phyloP scores from a whole-genome alignment of 2,113 vertebrate species.

The Macquaria ambigua region DNA sequence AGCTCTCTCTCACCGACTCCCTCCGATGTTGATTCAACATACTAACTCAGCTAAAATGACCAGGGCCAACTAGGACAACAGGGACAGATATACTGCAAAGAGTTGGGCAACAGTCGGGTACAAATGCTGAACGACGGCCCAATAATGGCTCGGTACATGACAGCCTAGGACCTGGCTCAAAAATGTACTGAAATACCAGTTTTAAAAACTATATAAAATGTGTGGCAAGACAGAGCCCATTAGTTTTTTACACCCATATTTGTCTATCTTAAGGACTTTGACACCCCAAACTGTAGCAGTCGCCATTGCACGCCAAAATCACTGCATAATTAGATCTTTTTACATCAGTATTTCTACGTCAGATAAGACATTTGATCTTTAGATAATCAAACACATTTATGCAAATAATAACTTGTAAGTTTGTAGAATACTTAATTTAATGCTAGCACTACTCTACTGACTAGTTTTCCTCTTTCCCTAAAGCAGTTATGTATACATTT shows the following conservation, averaged over 20 bases:
- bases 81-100: neutral
- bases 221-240: no score
- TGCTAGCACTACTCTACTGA: neutral
- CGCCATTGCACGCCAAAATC: neutral
- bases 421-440: neutral
- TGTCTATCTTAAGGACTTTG: no score
- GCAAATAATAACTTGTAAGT: neutral
- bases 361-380: neutral
- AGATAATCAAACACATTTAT: neutral
- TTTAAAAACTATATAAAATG: no score
- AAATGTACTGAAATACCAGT: neutral
- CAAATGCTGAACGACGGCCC: neutral
- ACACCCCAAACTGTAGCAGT: no score
- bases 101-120: neutral
- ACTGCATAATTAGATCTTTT: neutral
- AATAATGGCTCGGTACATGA: neutral
- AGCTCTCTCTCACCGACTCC: neutral
- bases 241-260: no score
- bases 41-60: neutral
- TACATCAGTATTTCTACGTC: neutral
- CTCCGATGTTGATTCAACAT: neutral
- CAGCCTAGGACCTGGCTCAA: neutral
- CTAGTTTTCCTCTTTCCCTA: neutral
- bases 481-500: neutral
- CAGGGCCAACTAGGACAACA: neutral